These are phyloP conservation scores for Phania funesta DNA, from an alignment of 2,888 invertebrate genomes.

Conservation along the genomic window DNA sequence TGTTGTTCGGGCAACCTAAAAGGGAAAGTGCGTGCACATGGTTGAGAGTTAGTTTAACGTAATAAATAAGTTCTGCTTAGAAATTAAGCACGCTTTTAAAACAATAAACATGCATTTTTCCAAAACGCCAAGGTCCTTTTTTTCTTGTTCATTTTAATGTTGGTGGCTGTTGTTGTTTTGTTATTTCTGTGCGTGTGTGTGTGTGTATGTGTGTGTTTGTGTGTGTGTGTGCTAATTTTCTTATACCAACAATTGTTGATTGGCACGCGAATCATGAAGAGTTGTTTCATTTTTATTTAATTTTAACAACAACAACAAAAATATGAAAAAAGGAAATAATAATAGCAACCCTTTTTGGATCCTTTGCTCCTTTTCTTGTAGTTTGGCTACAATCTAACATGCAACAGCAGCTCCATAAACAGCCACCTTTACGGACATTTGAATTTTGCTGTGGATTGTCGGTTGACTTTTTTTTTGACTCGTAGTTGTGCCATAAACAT, in stretches of 20 bases:
- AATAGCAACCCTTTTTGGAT: constrained; percentile 48
- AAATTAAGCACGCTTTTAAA: constrained; percentile 47
- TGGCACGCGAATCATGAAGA: constrained; percentile 63
- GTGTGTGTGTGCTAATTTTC: constrained; percentile 41
- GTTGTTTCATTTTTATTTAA: constrained; percentile 45
- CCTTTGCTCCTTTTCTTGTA: constrained; percentile 27
- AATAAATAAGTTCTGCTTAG: constrained; percentile 31
- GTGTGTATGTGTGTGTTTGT: neutral
- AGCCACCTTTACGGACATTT: constrained; percentile 40
- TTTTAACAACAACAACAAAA: neutral
- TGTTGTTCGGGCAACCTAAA: neutral
- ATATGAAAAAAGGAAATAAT: constrained; percentile 21
- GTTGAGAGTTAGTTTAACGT: neutral
- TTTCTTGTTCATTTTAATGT: neutral
- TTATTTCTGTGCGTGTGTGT: neutral
- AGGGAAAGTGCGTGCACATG: constrained; percentile 49
- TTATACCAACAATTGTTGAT: constrained; percentile 59
- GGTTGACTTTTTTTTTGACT: neutral
- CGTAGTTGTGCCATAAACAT: constrained; percentile 54
- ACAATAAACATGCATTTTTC: neutral
- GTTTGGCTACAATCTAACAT: constrained; percentile 54
- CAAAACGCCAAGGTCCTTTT: constrained; percentile 54
- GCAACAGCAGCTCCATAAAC: constrained; percentile 39
- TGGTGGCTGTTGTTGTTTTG: neutral
- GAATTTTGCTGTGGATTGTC: constrained; percentile 46